Base-by-base conservation (phyloP, 1,140 invertebrate genomes). In the Colletes latitarsis region DNA sequence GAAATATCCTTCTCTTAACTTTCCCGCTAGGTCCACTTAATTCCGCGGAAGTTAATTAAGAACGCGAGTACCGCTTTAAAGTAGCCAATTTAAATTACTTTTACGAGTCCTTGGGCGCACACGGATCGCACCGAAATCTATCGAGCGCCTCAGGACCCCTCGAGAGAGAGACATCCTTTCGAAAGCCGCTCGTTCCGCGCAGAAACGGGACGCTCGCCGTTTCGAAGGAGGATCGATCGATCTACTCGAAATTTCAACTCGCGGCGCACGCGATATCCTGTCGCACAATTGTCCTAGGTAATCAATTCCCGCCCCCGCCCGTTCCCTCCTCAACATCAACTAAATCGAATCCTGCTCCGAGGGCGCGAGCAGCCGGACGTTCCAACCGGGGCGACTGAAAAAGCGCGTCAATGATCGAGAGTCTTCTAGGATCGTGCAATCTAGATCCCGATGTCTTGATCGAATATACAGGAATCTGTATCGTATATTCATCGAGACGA, bases 71-170 rank as follows among this genome's bases (percentile, higher is more conserved):
- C 49, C 77, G 69, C 60, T 79, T 62, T 79, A 79, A 79, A 79
- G 77, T 79, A 79, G 77, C 69, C 77, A 79, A 73, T 79, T 79
- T 79, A 79, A 79, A 79, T 79, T 79, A 79, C 77, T 79, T 79
- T 79, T 79, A 79, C 77, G 77, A 79, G 60, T 64, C 69, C 77
- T 73, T 73, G 77, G 77, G 77, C 77, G 69, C 69, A 39, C 21
- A 21, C 67, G 21, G 55, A 57, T 71, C 76, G 46, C 19, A 60
- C 77, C 77, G 77, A 79, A 79, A 79, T 72, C 77, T 72, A 78
- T 79, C 77, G 77, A 72, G 58, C 64, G 10, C 14, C 49, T 14
- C 14, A 30, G n/a, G 17, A 6, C n/a, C 9, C 15, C 21, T 5
- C 17, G 46, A 49, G 21, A n/a, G 46, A 49, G 21, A n/a, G 43